A percentile compares a stretch with the other conserved stretches of the same genome.
These are phyloP conservation scores for Capitella teleta DNA, from an alignment of 1,140 invertebrate species.

Conservation along the genomic window DNA sequence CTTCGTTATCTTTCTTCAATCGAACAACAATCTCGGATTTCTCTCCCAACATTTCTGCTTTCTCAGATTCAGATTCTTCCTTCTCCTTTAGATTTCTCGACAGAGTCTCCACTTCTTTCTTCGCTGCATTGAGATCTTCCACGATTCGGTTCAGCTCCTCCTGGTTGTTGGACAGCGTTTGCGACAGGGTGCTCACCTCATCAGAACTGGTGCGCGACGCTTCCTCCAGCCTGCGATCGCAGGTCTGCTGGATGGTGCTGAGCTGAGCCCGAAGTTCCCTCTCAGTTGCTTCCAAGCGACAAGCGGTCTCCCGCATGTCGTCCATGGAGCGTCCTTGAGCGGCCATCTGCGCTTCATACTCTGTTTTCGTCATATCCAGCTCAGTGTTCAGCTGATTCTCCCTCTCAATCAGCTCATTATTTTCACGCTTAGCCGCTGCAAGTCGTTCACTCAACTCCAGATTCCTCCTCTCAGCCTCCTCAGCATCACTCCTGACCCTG, in stretches of 20 bases:
- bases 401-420: slow-evolving; percentile 4
- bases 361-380: slow-evolving; percentile 5
- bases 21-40: not conserved
- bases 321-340: not conserved
- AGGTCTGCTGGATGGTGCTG: not conserved
- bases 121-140: not conserved
- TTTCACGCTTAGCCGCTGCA: slow-evolving; percentile 6
- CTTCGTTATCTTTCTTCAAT: too few relatives aligned
- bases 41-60: not conserved
- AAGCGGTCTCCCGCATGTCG: not conserved
- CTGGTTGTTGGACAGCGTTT: slow-evolving; percentile 3
- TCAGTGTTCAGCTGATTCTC: slow-evolving; percentile 7
- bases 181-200: slow-evolving; percentile 1
- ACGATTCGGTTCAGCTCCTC: slow-evolving; percentile 1
- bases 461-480: slow-evolving; percentile 8
- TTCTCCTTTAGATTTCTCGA: not conserved
- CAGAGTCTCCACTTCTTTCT: not conserved
- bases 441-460: slow-evolving; percentile 7
- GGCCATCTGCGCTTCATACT: slow-evolving; percentile 8
- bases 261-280: not conserved
- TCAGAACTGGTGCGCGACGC: not conserved
- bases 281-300: not conserved
- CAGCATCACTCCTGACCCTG: too few relatives aligned
- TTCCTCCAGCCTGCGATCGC: not conserved
- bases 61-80: not conserved